Conservation (phyloP, 1,140 invertebrate species). For the Zaprionus vittiger region DNA sequence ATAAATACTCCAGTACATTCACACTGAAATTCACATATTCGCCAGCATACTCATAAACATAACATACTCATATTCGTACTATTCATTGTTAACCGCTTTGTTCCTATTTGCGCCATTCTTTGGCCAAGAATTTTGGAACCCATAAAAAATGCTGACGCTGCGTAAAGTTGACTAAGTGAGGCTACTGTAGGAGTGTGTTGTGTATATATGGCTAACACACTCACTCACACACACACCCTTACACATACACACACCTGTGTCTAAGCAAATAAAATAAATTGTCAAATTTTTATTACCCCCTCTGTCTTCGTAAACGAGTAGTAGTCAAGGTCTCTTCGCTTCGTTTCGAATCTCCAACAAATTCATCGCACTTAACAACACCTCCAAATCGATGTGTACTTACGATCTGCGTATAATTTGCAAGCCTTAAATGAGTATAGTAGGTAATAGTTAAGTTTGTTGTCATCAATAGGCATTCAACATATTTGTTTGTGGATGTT, state of each 20-base stretch:
- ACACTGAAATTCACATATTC: neutral
- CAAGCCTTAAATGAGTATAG: neutral
- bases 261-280: constrained; percentile 33
- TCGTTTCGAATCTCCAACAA: neutral
- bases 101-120: constrained; percentile 44
- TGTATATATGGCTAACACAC: neutral
- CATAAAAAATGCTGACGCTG: constrained; percentile 74
- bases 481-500: neutral
- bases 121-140: constrained; percentile 48
- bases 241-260: neutral
- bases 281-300: constrained; percentile 34
- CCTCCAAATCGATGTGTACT: neutral
- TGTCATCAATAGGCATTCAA: too few relatives aligned
- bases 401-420: neutral
- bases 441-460: neutral
- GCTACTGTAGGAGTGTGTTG: constrained; percentile 35
- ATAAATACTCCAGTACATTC: neutral
- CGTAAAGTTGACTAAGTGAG: constrained; percentile 55
- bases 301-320: neutral
- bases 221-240: neutral
- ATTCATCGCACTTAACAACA: neutral
- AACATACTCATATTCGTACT: neutral
- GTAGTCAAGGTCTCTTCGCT: constrained; percentile 20
- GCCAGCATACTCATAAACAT: neutral
- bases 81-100: constrained; percentile 48